Evolutionary conservation across 92 coral and sea anemone genomes (phyloP).

Genomic region (Heteractis magnifica): DNA sequence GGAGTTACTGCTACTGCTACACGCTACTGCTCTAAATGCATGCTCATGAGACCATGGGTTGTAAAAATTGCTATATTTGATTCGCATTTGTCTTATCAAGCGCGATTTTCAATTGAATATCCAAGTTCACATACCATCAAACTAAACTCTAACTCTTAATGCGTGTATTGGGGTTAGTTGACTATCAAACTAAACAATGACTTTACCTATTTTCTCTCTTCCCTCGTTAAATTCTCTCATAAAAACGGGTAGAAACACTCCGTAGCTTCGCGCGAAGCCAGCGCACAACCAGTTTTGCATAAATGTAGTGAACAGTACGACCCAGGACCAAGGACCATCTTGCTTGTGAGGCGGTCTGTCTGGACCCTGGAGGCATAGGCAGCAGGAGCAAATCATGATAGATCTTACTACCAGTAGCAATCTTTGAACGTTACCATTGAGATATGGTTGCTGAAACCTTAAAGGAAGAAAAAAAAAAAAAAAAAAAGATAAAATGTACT

Average conservation of each 20-base stretch:
- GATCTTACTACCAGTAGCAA: not conserved
- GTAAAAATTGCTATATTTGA: too few species aligned
- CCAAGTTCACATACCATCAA: too few species aligned
- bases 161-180: too few species aligned
- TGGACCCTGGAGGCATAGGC: conserved; percentile 15
- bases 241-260: conserved; percentile 44
- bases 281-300: not conserved
- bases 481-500: too few species aligned
- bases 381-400: conserved; percentile 5
- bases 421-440: not conserved
- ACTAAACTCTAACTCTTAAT: too few species aligned
- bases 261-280: conserved; percentile 33
- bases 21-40: too few species aligned
- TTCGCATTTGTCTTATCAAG: too few species aligned
- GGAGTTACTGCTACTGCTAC: too few species aligned
- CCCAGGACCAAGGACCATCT: conserved; percentile 37
- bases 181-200: not conserved
- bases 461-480: not conserved
- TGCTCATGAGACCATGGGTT: too few species aligned
- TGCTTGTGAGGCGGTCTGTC: conserved; percentile 22
- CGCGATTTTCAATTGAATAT: too few species aligned
- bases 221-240: conserved; percentile 36
- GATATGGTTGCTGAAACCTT: not conserved
- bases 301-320: conserved; percentile 5
- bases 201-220: conserved; percentile 42